Conservation (phyloP, 2,797 vertebrate species). For the Argya squamiceps region DNA sequence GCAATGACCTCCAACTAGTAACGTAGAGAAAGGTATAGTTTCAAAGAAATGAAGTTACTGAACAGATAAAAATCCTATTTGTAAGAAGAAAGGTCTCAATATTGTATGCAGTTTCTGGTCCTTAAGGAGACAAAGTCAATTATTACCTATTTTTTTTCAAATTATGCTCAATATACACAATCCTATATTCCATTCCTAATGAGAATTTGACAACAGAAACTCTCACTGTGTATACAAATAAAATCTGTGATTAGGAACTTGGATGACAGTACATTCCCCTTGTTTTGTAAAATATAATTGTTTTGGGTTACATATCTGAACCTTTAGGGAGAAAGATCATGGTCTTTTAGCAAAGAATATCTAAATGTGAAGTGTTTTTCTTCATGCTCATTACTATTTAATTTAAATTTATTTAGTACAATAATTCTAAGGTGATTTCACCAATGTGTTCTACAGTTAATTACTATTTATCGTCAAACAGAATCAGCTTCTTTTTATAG, state of each 20-base stretch:
- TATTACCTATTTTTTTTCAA: not conserved
- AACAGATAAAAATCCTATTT: not conserved
- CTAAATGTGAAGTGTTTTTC: not conserved
- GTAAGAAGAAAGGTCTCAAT: not conserved
- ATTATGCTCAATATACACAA: not conserved
- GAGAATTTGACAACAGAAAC: not conserved
- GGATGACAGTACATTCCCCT: not conserved
- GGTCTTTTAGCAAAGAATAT: not conserved
- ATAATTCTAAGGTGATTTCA: not conserved
- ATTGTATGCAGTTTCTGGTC: not conserved
- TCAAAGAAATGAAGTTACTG: not conserved
- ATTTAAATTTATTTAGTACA: not conserved
- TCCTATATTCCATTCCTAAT: not conserved
- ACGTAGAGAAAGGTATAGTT: not conserved
- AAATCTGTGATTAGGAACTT: not conserved
- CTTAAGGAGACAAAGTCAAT: not conserved
- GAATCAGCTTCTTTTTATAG: not conserved
- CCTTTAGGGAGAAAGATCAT: not conserved
- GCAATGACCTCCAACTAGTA: not conserved
- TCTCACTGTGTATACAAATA: not conserved
- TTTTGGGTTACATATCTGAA: not conserved
- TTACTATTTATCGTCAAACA: not conserved
- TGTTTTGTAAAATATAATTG: slow-evolving; percentile 1
- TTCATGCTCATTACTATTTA: not conserved
- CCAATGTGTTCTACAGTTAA: not conserved